Conservation (phyloP, 2,888 invertebrate genomes). For the Tineola bisselliella region DNA sequence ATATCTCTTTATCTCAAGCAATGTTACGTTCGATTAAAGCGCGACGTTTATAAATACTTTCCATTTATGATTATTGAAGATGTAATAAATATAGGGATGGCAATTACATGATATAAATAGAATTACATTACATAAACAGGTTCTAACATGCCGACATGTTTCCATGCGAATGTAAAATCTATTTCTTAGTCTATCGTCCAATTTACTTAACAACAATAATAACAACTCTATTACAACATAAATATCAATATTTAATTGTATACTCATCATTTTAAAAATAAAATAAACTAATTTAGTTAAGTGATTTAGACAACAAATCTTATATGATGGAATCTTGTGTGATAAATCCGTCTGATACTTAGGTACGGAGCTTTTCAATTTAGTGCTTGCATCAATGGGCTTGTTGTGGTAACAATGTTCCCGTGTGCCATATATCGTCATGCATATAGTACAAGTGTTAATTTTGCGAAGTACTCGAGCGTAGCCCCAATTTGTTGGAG, state of each 20-base stretch:
- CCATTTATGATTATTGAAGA: not conserved
- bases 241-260: not conserved
- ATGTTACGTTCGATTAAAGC: not conserved
- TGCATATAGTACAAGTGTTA: not conserved
- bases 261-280: not conserved
- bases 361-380: too few species aligned
- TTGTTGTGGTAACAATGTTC: not conserved
- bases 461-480: slow-evolving; percentile 17
- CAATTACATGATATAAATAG: slow-evolving; percentile 43
- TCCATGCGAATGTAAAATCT: not conserved
- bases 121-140: slow-evolving; percentile 61
- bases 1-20: not conserved
- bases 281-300: too few species aligned
- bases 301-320: too few species aligned
- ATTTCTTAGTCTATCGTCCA: not conserved
- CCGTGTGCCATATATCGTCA: not conserved
- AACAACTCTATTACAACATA: not conserved
- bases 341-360: too few species aligned
- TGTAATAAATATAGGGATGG: slow-evolving; percentile 24
- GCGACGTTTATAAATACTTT: too few species aligned
- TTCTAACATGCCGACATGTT: slow-evolving; percentile 23
- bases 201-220: not conserved
- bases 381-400: too few species aligned
- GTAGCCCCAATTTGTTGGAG: slow-evolving; percentile 26
- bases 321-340: too few species aligned